Evolutionary conservation across 2,797 vertebrate species (phyloP).

Genomic region (Lutjanus argentimaculatus): DNA sequence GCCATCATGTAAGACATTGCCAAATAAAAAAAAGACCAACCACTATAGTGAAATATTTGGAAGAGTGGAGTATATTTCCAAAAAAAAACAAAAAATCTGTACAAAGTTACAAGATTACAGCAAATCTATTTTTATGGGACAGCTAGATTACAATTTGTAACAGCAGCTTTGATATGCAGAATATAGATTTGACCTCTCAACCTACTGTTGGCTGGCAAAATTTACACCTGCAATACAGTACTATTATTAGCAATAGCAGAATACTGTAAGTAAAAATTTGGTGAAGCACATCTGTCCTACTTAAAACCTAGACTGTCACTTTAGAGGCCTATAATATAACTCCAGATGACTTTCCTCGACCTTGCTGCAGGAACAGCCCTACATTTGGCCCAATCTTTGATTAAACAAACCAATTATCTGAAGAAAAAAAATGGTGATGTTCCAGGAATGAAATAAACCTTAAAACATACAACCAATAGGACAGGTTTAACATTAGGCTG

Average conservation of each 20-base stretch:
- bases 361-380: not conserved
- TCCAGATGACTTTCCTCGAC: not conserved
- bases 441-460: not conserved
- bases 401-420: not conserved
- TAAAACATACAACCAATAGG: too few relatives aligned
- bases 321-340: not conserved
- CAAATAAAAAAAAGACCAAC: constrained; percentile 23
- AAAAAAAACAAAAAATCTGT: constrained; percentile 12
- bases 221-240: constrained; percentile 21
- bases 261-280: not conserved
- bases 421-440: not conserved
- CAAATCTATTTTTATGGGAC: not conserved
- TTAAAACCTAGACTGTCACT: not conserved
- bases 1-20: not conserved
- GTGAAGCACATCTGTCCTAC: not conserved
- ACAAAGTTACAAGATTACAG: constrained; percentile 23
- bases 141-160: not conserved
- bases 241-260: not conserved
- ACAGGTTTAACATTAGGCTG: not conserved
- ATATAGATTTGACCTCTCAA: not conserved
- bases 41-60: constrained; percentile 4
- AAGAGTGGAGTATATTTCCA: constrained; percentile 17
- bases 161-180: not conserved
- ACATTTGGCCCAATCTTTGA: not conserved
- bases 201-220: not conserved